Evolutionary conservation across 2,888 invertebrate species (phyloP).

Genomic region (Lasioglossum marginatum): DNA sequence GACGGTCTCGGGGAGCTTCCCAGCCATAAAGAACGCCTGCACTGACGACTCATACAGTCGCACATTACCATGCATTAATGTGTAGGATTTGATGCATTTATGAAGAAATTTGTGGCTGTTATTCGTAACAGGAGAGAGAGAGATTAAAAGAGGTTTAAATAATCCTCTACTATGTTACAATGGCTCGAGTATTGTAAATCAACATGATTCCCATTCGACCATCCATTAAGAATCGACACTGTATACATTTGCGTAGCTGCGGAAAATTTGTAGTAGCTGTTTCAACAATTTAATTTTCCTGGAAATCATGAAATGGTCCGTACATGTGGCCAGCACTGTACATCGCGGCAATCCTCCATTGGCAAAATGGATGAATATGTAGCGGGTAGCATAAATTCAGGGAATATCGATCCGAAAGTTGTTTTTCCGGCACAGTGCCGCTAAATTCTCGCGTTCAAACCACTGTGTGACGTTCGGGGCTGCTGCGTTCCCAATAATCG

Average conservation of each 20-base stretch:
- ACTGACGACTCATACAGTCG: no score
- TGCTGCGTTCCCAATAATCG: neutral
- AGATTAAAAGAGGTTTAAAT: neutral
- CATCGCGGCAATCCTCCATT: neutral
- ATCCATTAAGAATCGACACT: neutral
- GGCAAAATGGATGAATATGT: neutral
- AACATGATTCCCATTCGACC: neutral
- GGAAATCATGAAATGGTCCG: neutral
- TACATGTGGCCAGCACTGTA: neutral
- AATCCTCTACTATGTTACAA: neutral
- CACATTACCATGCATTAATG: no score
- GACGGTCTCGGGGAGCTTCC: neutral
- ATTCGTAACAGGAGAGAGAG: neutral
- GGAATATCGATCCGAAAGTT: neutral
- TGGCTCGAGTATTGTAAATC: neutral
- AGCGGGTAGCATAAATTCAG: neutral
- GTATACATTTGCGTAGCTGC: neutral
- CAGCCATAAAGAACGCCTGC: neutral
- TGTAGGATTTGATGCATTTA: neutral
- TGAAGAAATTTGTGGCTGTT: neutral
- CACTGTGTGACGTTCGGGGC: neutral
- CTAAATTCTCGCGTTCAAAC: neutral
- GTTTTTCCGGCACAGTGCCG: neutral
- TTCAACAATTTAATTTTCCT: neutral
- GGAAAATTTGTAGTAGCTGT: neutral